Evolutionary conservation across 2,888 invertebrate species (phyloP), one percentile per base, ranked within the genome.

Genomic region (Lordiphosa andalusiaca): DNA sequence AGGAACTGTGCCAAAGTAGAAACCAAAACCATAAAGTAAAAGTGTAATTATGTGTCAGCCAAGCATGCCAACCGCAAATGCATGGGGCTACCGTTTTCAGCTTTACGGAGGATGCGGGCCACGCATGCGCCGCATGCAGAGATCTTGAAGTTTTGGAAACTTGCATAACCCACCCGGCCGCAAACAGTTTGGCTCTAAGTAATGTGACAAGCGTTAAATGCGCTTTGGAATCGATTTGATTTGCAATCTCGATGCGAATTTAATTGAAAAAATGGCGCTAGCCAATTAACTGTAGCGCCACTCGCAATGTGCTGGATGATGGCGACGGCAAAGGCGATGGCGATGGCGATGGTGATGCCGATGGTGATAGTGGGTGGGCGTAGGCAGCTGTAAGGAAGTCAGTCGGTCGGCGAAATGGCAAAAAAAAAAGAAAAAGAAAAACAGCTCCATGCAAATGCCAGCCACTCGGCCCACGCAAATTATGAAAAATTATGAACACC

Each of bases 181-280:
- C 21, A 5, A 5, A 37, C 73, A 75, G 74, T 74, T 41, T 51
- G 55, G 64, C 47, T 40, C 49, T 74, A 67, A 78, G 81, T 75
- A 85, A 85, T 84, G 84, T 59, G 84, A 85, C 81, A 81, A 71
- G 74, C 82, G 85, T 80, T 83, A 78, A 78, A 83, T 85, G 66
- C 61, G 58, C 63, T 67, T 44, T 40, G 71, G 69, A 85, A 78
- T 85, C 84, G 85, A 78, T 78, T 78, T 78, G 78, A 78, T 78
- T 78, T 75, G 85, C 76, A 66, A 72, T 72, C 81, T 61, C 65
- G 82, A 77, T 77, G 68, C 69, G 69, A 68, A 65, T 73, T 69
- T 86, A 80, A 86, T 85, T 86, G 86, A 80, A 84, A 86, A 76
- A 73, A 69, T 61, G 72, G 62, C 54, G 60, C 55, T 59, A 61